phyloP scores from a whole-genome alignment of 2,888 invertebrate species.

The Drosophila vallismaia region DNA sequence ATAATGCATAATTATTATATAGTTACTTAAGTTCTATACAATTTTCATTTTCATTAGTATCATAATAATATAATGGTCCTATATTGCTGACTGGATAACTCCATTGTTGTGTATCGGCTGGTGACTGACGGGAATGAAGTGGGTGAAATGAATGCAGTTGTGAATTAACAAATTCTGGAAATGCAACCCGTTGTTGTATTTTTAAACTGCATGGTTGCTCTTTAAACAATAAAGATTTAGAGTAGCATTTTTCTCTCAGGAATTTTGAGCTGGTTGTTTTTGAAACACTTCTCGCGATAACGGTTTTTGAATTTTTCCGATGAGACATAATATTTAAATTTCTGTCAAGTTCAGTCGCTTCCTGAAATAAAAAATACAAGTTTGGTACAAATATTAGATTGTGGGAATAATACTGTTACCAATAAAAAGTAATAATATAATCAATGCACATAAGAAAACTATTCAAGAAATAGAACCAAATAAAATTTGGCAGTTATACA shows the following conservation, averaged over 20 bases:
- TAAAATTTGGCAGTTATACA: too few species aligned
- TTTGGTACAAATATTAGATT: neutral
- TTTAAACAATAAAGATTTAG: neutral
- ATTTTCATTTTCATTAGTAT: neutral
- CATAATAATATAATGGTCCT: constrained; percentile 1
- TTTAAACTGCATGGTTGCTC: neutral
- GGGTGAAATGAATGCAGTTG: neutral
- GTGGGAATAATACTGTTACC: too few species aligned
- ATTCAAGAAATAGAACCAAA: too few species aligned
- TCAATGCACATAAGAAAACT: too few species aligned
- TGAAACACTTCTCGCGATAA: neutral
- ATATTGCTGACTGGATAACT: neutral
- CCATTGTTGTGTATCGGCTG: neutral
- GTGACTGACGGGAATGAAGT: neutral
- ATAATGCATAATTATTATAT: too few species aligned
- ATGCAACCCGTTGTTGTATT: neutral
- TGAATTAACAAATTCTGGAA: neutral
- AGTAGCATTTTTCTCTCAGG: neutral
- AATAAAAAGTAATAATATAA: too few species aligned
- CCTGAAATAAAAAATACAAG: neutral
- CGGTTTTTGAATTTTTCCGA: neutral
- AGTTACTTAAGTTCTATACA: neutral
- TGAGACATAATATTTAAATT: neutral
- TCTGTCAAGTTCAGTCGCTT: neutral
- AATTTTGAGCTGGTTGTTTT: neutral